A percentile compares a stretch with the other conserved stretches of the same genome.
These are phyloP conservation scores for Dicaeum eximium DNA, from an alignment of 2,113 vertebrate genomes.

Conservation along the genomic window DNA sequence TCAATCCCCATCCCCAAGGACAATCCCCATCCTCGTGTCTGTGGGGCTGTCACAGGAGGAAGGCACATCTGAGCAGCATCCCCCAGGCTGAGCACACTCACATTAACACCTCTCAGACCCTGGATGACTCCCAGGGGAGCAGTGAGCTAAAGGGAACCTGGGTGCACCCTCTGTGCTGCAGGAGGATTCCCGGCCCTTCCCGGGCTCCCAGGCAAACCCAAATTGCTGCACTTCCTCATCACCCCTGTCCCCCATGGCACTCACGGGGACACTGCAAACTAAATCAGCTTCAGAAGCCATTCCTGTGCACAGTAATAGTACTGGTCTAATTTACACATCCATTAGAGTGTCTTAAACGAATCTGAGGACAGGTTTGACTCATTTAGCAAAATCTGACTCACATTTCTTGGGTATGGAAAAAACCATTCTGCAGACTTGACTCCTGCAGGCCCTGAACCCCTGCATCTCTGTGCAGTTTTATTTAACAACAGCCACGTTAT, in stretches of 20 bases:
- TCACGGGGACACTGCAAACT: not conserved
- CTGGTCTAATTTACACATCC: not conserved
- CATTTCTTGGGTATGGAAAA: slow-evolving; percentile 23
- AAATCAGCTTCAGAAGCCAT: not conserved
- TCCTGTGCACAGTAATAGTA: not conserved
- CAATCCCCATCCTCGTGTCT: accelerated
- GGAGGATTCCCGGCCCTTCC: not conserved
- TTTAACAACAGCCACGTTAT: not conserved
- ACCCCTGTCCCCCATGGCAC: not conserved
- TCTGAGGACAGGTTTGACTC: slow-evolving; percentile 44
- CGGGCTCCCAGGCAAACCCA: not conserved
- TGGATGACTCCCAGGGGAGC: accelerated
- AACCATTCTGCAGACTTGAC: not conserved
- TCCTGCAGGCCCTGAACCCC: not conserved
- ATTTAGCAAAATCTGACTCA: slow-evolving; percentile 46
- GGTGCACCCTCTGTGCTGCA: accelerated
- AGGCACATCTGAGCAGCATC: not conserved
- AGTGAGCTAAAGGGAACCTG: not conserved
- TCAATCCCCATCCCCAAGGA: not conserved
- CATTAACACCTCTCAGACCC: not conserved
- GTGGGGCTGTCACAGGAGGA: not conserved
- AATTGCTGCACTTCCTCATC: not conserved
- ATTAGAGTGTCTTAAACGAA: not conserved
- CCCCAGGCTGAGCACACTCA: not conserved
- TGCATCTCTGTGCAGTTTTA: not conserved